These are phyloP conservation scores for Nerophis ophidion DNA, from an alignment of 2,113 vertebrate genomes.

Conservation along the genomic window DNA sequence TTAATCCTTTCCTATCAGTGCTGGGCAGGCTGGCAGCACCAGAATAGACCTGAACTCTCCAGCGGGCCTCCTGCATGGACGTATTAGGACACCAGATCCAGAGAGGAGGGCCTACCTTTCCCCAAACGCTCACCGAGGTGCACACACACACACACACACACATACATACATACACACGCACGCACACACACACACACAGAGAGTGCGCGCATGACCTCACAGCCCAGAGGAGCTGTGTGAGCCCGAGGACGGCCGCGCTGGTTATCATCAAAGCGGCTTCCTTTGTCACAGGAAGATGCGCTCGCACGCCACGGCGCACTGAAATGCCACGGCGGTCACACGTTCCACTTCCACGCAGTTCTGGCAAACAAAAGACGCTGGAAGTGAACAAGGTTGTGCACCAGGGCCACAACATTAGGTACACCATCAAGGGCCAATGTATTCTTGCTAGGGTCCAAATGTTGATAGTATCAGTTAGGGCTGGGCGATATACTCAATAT, in stretches of 20 bases:
- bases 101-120: conserved; percentile 46
- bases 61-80: conserved; percentile 66
- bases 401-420: too few relatives aligned
- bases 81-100: conserved; percentile 77
- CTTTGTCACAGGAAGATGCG: conserved; percentile 34
- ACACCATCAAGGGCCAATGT: background rate
- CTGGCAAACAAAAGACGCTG: background rate
- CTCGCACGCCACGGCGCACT: conserved; percentile 17
- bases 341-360: conserved; percentile 20
- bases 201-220: conserved; percentile 22
- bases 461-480: too few relatives aligned
- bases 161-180: background rate
- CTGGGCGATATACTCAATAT: too few relatives aligned
- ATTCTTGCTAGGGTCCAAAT: too few relatives aligned
- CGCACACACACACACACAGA: too few relatives aligned
- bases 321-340: conserved; percentile 16
- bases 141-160: conserved; percentile 2
- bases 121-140: conserved; percentile 17
- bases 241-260: conserved; percentile 30
- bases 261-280: conserved; percentile 39
- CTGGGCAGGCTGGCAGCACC: conserved; percentile 72
- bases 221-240: conserved; percentile 46
- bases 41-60: conserved; percentile 86
- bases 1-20: conserved; percentile 87
- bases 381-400: background rate